phyloP scores from a whole-genome alignment of 2,797 vertebrate genomes.

The Lateolabrax maculatus region DNA sequence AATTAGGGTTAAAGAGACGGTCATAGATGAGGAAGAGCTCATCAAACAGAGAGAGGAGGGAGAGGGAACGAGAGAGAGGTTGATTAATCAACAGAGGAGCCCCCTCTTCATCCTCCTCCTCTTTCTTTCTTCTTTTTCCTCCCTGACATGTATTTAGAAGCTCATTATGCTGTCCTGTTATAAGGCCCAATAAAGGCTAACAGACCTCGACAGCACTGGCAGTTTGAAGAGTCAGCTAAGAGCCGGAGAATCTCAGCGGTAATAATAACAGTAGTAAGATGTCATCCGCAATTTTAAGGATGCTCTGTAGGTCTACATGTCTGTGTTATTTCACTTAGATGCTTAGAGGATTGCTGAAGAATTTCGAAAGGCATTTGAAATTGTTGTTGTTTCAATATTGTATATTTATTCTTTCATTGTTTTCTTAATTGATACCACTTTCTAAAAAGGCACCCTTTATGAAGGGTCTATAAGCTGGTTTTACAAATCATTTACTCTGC shows the following conservation, averaged over 20 bases:
- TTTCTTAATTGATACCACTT: not conserved
- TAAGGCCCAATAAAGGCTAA: conserved; percentile 80
- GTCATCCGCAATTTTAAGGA: conserved; percentile 24
- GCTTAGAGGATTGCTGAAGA: not conserved
- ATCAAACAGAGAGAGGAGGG: conserved; percentile 77
- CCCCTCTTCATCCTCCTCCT: not conserved
- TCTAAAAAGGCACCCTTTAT: not conserved
- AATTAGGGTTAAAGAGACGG: conserved; percentile 85
- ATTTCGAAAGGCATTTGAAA: not conserved
- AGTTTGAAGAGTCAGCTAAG: conserved; percentile 71
- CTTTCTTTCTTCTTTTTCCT: conserved; percentile 35
- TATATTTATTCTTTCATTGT: not conserved
- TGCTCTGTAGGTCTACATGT: not conserved
- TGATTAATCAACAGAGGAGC: conserved; percentile 81
- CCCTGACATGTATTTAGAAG: conserved; percentile 80
- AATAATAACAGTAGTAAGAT: conserved; percentile 60
- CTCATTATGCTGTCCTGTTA: conserved; percentile 80
- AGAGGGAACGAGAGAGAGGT: conserved; percentile 64
- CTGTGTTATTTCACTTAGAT: conserved; percentile 1
- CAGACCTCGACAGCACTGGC: conserved; percentile 75
- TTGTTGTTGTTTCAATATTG: not conserved
- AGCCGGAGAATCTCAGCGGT: conserved; percentile 48
- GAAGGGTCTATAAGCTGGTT: not conserved
- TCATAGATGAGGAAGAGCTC: conserved; percentile 80
- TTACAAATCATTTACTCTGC: not conserved